Conservation (phyloP, 2,797 vertebrate species). For the Sebastes nivosus region DNA sequence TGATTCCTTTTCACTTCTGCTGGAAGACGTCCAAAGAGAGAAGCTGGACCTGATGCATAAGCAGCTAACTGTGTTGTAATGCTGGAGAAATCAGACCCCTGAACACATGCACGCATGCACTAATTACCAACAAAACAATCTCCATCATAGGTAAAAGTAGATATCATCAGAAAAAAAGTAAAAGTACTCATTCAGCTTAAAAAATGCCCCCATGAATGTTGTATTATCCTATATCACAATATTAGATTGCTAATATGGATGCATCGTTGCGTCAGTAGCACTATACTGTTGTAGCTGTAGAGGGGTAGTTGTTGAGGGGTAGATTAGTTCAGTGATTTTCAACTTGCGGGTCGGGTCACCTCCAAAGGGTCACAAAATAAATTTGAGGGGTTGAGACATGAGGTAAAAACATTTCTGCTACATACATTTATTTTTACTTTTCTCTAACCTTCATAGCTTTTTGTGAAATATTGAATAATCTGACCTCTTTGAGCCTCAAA, state of each 20-base stretch:
- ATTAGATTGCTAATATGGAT: neutral
- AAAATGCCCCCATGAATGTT: neutral
- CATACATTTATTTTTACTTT: neutral
- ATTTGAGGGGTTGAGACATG: neutral
- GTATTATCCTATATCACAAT: neutral
- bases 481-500: neutral
- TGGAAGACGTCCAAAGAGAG: constrained; percentile 18
- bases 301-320: neutral
- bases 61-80: constrained; percentile 12
- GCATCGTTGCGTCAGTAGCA: neutral
- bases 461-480: neutral
- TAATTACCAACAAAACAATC: neutral
- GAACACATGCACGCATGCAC: neutral
- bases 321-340: neutral
- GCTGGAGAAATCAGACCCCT: constrained; percentile 21
- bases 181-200: neutral
- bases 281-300: neutral
- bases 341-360: neutral
- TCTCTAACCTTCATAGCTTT: neutral
- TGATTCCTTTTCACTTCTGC: constrained; percentile 13
- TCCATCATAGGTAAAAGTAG: neutral
- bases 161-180: neutral
- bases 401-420: neutral
- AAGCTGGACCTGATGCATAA: constrained; percentile 18
- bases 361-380: neutral